phyloP scores from a whole-genome alignment of 1,140 invertebrate genomes.

The Eulimnadia texana region DNA sequence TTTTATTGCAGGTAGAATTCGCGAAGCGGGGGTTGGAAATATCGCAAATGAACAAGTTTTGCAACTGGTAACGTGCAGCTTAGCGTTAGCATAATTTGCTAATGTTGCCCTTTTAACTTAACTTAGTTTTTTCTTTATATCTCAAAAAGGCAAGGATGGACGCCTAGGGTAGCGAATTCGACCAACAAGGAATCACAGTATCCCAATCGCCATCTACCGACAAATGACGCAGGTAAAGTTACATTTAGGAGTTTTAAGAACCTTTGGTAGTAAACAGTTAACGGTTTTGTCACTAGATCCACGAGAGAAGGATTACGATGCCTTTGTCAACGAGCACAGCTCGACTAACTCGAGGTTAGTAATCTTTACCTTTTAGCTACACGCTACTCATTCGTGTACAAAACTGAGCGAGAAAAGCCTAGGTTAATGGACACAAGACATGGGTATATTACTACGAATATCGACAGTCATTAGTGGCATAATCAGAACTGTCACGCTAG shows the following conservation, averaged over 20 bases:
- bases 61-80: no score
- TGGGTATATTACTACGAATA: no score
- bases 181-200: neutral
- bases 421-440: no score
- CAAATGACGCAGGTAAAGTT: neutral
- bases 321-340: neutral
- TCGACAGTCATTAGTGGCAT: no score
- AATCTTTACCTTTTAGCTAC: neutral
- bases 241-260: neutral
- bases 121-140: no score
- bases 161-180: neutral
- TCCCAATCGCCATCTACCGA: slow-evolving; percentile 1
- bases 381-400: neutral
- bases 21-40: no score
- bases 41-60: no score
- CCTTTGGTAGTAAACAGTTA: neutral
- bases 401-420: no score
- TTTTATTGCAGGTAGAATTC: no score
- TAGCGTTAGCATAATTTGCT: no score
- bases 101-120: no score
- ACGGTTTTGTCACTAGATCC: neutral
- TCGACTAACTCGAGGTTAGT: neutral
- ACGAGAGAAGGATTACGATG: neutral
- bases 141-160: neutral
- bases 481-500: no score